These are phyloP conservation scores for Pantherophis vulpinus DNA, from an alignment of 2,797 vertebrate species.

Conservation along the genomic window DNA sequence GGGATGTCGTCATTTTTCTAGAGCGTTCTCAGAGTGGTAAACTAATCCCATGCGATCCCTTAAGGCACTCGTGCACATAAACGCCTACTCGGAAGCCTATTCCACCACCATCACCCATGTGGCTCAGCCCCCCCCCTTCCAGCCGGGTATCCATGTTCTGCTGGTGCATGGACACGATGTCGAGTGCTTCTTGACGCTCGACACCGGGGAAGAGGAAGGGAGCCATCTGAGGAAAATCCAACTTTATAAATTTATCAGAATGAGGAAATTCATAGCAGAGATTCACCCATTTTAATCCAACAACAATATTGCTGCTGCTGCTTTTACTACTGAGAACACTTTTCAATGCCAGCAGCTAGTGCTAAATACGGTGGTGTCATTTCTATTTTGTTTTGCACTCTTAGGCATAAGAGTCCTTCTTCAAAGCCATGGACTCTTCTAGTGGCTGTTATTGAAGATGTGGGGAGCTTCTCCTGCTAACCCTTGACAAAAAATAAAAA, in stretches of 20 bases:
- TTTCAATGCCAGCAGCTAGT: slow-evolving; percentile 47
- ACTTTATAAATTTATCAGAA: neutral
- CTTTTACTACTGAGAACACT: neutral
- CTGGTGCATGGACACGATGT: too few species aligned
- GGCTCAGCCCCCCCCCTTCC: too few species aligned
- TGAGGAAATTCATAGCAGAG: neutral
- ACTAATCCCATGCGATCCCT: too few species aligned
- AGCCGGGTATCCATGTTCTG: too few species aligned
- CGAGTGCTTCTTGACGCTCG: too few species aligned
- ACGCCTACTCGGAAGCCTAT: too few species aligned
- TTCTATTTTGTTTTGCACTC: slow-evolving; percentile 57
- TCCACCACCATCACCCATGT: too few species aligned
- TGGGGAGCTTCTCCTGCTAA: slow-evolving; percentile 68
- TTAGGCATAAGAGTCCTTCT: slow-evolving; percentile 58
- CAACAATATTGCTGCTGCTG: neutral
- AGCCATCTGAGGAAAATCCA: neutral
- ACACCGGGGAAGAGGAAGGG: neutral
- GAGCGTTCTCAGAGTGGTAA: too few species aligned
- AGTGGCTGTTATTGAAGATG: slow-evolving; percentile 50
- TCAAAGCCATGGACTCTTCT: slow-evolving; percentile 53
- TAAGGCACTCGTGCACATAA: too few species aligned
- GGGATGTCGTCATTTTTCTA: too few species aligned
- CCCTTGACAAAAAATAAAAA: slow-evolving; percentile 60
- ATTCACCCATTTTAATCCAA: neutral
- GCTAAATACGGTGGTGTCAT: slow-evolving; percentile 52